A percentile compares a stretch with the other conserved stretches of the same genome.
These are phyloP conservation scores for Matsumyia berberina DNA, from an alignment of 2,888 invertebrate species.

Conservation along the genomic window DNA sequence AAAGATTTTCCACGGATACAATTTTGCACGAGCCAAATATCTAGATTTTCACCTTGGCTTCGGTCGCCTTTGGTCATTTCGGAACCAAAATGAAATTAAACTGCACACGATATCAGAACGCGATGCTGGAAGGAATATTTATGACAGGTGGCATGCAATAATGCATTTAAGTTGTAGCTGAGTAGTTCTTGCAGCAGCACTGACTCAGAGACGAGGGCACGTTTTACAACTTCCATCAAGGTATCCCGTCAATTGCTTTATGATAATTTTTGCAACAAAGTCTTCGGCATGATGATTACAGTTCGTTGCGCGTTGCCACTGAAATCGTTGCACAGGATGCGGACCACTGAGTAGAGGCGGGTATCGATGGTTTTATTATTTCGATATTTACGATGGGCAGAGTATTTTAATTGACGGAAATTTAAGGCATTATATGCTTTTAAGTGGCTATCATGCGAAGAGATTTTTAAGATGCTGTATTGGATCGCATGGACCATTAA, in stretches of 20 bases:
- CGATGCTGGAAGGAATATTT: constrained; percentile 45
- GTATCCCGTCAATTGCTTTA: constrained; percentile 57
- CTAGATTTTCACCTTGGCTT: constrained; percentile 64
- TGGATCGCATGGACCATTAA: not conserved
- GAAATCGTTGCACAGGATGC: constrained; percentile 12
- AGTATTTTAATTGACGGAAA: constrained; percentile 44
- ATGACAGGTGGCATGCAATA: constrained; percentile 73
- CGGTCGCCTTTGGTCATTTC: constrained; percentile 48
- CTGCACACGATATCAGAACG: constrained; percentile 31
- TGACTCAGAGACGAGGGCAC: constrained; percentile 13
- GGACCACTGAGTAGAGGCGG: constrained; percentile 1
- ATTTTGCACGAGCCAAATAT: constrained; percentile 28
- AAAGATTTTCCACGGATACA: constrained; percentile 1
- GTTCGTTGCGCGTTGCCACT: constrained; percentile 16
- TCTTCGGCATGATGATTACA: constrained; percentile 27
- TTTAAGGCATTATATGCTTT: constrained; percentile 31
- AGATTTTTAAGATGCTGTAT: not conserved
- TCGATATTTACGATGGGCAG: constrained; percentile 43
- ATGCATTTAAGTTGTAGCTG: constrained; percentile 66
- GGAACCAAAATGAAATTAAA: constrained; percentile 48
- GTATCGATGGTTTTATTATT: constrained; percentile 62
- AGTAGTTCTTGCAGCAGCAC: constrained; percentile 16
- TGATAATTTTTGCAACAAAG: constrained; percentile 66
- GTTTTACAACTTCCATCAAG: constrained; percentile 60
- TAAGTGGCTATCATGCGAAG: constrained; percentile 15